Conservation (phyloP, 2,797 vertebrate species). For the Anguilla megastoma region DNA sequence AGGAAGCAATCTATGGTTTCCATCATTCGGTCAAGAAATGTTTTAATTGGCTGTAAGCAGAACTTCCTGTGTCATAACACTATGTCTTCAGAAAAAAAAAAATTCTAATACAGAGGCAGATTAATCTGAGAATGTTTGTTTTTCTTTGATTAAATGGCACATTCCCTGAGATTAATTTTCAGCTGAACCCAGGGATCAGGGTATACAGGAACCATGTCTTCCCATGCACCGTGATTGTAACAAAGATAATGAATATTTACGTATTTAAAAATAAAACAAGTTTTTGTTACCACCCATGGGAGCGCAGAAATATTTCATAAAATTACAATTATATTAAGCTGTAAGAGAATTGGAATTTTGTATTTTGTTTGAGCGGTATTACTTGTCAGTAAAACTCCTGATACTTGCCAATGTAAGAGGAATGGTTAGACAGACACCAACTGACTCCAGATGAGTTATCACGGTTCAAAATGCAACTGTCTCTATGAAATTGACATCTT, state of each 20-base stretch:
- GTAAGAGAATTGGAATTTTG: background rate
- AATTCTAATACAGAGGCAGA: background rate
- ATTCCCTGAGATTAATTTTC: background rate
- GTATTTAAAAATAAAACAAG: background rate
- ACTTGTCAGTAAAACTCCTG: background rate
- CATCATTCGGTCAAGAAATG: background rate
- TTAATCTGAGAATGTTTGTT: background rate
- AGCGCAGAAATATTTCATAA: background rate
- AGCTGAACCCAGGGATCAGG: background rate
- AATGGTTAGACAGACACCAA: background rate
- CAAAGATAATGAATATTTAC: background rate
- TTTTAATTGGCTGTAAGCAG: background rate
- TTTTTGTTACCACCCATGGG: background rate
- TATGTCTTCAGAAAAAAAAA: background rate
- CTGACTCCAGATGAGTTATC: background rate
- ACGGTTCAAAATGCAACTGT: background rate
- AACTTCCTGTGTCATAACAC: background rate
- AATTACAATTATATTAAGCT: background rate
- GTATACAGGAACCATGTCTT: background rate
- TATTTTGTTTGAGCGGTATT: background rate
- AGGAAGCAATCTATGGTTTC: background rate
- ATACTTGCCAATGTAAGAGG: background rate
- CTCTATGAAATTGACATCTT: background rate
- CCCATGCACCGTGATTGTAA: background rate
- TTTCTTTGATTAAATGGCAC: slow-evolving; percentile 9